Evolutionary conservation across 2,888 invertebrate genomes (phyloP).

Genomic region (Cerastis rubricosa): DNA sequence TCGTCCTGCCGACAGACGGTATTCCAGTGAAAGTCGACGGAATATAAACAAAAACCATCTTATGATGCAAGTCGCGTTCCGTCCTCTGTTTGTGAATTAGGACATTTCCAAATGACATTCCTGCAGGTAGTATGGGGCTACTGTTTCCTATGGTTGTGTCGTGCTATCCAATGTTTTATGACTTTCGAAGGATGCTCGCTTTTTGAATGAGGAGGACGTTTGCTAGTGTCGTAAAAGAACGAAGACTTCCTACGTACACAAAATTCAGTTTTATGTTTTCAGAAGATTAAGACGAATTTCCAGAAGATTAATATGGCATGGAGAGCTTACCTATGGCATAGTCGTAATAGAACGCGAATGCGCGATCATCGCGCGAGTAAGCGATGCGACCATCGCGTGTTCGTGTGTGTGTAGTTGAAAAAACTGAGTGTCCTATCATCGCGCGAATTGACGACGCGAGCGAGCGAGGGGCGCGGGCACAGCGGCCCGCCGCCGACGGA

Average conservation of each 20-base stretch:
- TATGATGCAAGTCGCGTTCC: slow-evolving; percentile 67
- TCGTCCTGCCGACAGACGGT: slow-evolving; percentile 65
- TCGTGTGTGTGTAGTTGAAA: too few species aligned
- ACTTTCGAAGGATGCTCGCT: slow-evolving; percentile 19
- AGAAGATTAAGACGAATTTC: not conserved
- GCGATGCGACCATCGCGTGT: too few species aligned
- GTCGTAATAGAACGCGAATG: too few species aligned
- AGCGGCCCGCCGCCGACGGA: too few species aligned
- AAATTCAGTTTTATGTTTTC: not conserved
- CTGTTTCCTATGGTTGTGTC: slow-evolving; percentile 67
- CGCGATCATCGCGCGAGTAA: too few species aligned
- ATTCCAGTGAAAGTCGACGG: slow-evolving; percentile 74
- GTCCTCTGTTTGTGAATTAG: slow-evolving; percentile 70
- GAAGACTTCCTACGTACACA: not conserved
- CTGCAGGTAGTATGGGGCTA: slow-evolving; percentile 64
- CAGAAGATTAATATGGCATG: too few species aligned
- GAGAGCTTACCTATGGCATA: not conserved
- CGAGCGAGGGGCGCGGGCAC: too few species aligned
- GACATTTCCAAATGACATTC: slow-evolving; percentile 71
- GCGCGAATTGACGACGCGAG: too few species aligned
- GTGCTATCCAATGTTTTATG: slow-evolving; percentile 30
- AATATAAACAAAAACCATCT: slow-evolving; percentile 72
- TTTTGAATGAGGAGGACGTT: slow-evolving; percentile 12
- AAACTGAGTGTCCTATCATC: too few species aligned
- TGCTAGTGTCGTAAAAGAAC: not conserved